Base-by-base conservation (phyloP, 1,140 invertebrate species). In the Brachionus plicatilis region DNA sequence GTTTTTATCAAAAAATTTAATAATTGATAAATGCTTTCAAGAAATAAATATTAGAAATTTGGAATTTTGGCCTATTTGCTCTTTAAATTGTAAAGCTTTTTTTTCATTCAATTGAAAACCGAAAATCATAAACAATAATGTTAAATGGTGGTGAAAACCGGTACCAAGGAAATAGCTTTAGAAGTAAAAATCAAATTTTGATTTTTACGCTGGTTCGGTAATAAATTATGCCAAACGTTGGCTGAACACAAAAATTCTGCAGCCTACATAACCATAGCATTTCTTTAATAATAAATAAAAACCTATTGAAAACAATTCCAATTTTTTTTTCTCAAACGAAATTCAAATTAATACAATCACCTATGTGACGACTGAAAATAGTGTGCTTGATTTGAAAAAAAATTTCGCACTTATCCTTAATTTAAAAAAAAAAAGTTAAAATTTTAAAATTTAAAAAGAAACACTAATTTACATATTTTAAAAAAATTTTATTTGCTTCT, bases 221-320 rank as follows among this genome's bases (percentile, higher is more conserved):
- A 72, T 72, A 72, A 72, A 72, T 72, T 72, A 72, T 72, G 68
- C 68, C 37, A 20, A 41, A 72, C 41, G 37, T 72, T 72, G 29
- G 37, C 29, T 41, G 33, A 17, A 70, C 17, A 53, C 5, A 53
- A 60, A 60, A 41, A 43, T 43, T 72, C 68, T 17, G 41, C 33
- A 43, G 17, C 37, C n/a, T 72, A 11, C 33, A 72, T 72, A 72
- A 72, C 68, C 68, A 72, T 72, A 72, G 68, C 68, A 72, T 72
- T 72, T 6, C n/a, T 72, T 72, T 41, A 11, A 3, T 8, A 43
- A 68, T n/a, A 68, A 68, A 33, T 33, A 68, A 33, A 68, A 41
- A n/a, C 14, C 33, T 68, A 43, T 33, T 20, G 41, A 72, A 72
- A 72, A 72, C 37, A 72, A 72, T 20, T 20, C 37, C 3, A 43